phyloP scores from a whole-genome alignment of 2,797 vertebrate genomes.

The Chloroceryle inda region DNA sequence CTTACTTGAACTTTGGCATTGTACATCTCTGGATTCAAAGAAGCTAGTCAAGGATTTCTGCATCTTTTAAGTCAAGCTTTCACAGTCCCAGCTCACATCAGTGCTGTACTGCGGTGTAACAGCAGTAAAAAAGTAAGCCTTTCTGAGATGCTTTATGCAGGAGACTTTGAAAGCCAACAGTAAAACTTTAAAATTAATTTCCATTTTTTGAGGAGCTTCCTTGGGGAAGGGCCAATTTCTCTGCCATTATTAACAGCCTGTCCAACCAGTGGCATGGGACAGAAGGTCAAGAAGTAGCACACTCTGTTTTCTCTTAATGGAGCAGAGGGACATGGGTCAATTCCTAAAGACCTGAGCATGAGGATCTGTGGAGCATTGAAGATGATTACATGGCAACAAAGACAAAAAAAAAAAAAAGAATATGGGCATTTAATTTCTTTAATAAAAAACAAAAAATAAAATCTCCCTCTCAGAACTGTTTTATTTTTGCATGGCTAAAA shows the following conservation, averaged over 20 bases:
- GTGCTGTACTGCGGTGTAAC: not conserved
- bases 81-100: not conserved
- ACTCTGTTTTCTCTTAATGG: not conserved
- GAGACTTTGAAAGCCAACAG: not conserved
- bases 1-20: not conserved
- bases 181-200: constrained; percentile 1
- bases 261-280: not conserved
- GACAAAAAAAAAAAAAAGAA: not conserved
- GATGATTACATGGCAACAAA: constrained; percentile 25
- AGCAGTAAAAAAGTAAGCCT: not conserved
- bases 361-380: constrained; percentile 30
- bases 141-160: not conserved
- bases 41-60: not conserved
- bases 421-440: not conserved
- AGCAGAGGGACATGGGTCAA: not conserved
- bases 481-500: constrained; percentile 15
- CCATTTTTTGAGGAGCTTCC: not conserved
- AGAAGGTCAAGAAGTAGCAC: not conserved
- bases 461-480: constrained; percentile 32
- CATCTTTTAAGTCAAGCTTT: not conserved
- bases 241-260: not conserved
- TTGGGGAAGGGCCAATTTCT: not conserved
- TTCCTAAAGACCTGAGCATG: not conserved
- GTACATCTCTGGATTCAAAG: not conserved
- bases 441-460: not conserved